Percentiles rank a stretch among this genome's conserved stretches.
Evolutionary conservation across 2,113 vertebrate species (phyloP).

Genomic region (Peromyscus polionotus): DNA sequence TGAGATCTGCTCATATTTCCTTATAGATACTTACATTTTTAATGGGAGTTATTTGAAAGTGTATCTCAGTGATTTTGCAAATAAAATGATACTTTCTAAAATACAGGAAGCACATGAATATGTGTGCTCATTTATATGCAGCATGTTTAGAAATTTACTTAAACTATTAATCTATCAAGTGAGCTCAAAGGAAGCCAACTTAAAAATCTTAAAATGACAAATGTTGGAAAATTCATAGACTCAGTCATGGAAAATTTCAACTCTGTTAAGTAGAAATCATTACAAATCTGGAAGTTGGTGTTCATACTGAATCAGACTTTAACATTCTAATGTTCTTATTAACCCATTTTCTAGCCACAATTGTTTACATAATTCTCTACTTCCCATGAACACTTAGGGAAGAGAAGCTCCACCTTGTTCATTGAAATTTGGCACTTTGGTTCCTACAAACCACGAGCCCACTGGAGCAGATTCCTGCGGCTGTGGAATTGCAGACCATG

Average conservation of each 20-base stretch:
- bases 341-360: background rate
- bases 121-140: background rate
- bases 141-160: background rate
- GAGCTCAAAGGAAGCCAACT: background rate
- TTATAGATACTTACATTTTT: background rate
- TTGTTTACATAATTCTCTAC: background rate
- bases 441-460: background rate
- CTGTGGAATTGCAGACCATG: background rate
- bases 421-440: background rate
- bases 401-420: background rate
- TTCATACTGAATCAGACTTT: background rate
- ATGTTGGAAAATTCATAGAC: background rate
- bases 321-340: background rate
- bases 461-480: background rate
- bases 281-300: background rate
- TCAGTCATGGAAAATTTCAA: background rate
- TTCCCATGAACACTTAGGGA: background rate
- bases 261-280: conserved; percentile 2
- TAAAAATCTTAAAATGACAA: conserved; percentile 29
- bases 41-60: background rate
- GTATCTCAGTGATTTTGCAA: background rate
- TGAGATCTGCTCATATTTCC: background rate
- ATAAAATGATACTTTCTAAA: background rate
- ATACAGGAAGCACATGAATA: background rate
- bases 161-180: background rate